Base-by-base conservation (phyloP, 2,888 invertebrate species). In the Apodemia mormo region DNA sequence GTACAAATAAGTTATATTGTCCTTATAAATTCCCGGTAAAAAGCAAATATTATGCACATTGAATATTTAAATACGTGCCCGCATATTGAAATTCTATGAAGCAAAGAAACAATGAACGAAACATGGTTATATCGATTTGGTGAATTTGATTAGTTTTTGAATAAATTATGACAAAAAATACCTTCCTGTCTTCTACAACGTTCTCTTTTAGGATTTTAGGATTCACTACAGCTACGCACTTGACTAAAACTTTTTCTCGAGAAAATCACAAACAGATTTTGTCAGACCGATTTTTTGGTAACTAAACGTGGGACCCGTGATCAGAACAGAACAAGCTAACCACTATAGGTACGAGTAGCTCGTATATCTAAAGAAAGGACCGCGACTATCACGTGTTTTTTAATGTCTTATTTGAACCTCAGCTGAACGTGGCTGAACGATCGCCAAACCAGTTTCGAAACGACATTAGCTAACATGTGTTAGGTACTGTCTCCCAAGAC, bases 401-500 rank as follows among this genome's bases (percentile, higher is more conserved):
- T 58, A 30, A 58, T 58, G 29, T 58, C 29, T 30, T 22, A 22
- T 22, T 22, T 22, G 22, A 22, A 22, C 22, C 22, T 22, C 22
- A 22, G 22, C 22, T 22, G 22, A 30, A 10, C 30, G 2, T 10
- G 10, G 81, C 84, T 79, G 82, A 90, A 87, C 89, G 88, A 90
- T 90, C 88, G 86, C 88, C 86, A 87, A 92, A 91, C 91, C 90
- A 83, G 92, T 92, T 90, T 64, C 61, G 66, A 69, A 52, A 49
- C n/a, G 33, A 66, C 14, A 66, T 82, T 74, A 84, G 83, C 49
- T 14, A 14, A 49, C 49, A 49, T 49, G 14, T 49, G 49, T 49
- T 49, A 33, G 4, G 33, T 43, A 6, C 7, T 43, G 8, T 8
- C 45, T 12, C 10, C 10, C 0, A 49, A 49, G 12, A 9, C 14